phyloP scores from a whole-genome alignment of 1,140 invertebrate species.

The Reticulitermes speratus region DNA sequence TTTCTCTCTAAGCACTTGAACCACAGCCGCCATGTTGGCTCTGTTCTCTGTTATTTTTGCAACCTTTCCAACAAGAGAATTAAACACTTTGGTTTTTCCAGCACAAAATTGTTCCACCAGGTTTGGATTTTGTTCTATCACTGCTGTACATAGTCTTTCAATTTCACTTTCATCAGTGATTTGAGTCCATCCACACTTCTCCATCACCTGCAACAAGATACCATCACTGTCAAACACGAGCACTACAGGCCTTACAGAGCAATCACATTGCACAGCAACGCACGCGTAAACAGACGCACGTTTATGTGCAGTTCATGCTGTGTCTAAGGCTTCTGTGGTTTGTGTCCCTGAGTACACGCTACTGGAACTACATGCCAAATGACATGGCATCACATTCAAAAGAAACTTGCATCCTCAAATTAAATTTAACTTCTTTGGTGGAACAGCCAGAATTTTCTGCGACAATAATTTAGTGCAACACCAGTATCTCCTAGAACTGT shows the following conservation, averaged over 20 bases:
- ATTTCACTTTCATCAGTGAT: slow-evolving; percentile 63
- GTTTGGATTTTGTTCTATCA: slow-evolving; percentile 66
- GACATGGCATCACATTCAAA: too few relatives aligned
- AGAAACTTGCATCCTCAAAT: neutral
- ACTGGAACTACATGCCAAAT: too few relatives aligned
- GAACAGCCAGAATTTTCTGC: too few relatives aligned
- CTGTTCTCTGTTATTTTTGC: slow-evolving; percentile 57
- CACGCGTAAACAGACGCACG: too few relatives aligned
- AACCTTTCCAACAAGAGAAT: slow-evolving; percentile 60
- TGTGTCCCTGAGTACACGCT: too few relatives aligned
- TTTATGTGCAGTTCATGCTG: too few relatives aligned
- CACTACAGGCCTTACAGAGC: too few relatives aligned
- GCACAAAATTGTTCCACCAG: slow-evolving; percentile 62
- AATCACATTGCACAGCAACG: too few relatives aligned
- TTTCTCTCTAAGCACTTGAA: slow-evolving; percentile 59
- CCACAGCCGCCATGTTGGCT: slow-evolving; percentile 63
- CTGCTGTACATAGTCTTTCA: slow-evolving; percentile 57
- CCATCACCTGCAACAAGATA: slow-evolving; percentile 53
- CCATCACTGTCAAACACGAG: neutral
- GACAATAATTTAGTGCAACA: too few relatives aligned
- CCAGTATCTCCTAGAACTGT: too few relatives aligned
- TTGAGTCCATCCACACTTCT: slow-evolving; percentile 61
- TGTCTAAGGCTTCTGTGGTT: too few relatives aligned
- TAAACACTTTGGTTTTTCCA: slow-evolving; percentile 70
- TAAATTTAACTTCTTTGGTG: neutral